phyloP scores from a whole-genome alignment of 2,113 vertebrate genomes.

The pig (Sus scrofa) region T2T-Sscrofa CM000816.6:108115001-108115500 shows the following conservation, averaged over 20 bases:
- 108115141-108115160: constrained; percentile 4
- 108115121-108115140: constrained; percentile 28
- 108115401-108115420: constrained; percentile 94
- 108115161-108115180: constrained; percentile 72
- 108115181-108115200: constrained; percentile 71
- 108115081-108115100: constrained; percentile 69
- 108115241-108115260: constrained; percentile 21
- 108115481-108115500: constrained; percentile 91
- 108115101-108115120: constrained; percentile 73
- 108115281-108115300: constrained; percentile 88
- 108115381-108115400: constrained; percentile 91
- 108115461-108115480: constrained; percentile 88
- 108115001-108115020: constrained; percentile 72
- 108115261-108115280: constrained; percentile 65
- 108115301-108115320: constrained; percentile 99
- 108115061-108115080: constrained; percentile 49
- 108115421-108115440: constrained; percentile 89
- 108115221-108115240: constrained; percentile 63
- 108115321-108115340: constrained; percentile 99
- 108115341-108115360: constrained; percentile 98
- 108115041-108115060: constrained; percentile 32
- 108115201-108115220: constrained; percentile 75
- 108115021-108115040: constrained; percentile 64
- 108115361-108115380: constrained; percentile 98
- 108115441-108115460: constrained; percentile 88